Evolutionary conservation across 2,797 vertebrate species (phyloP).

Genomic region (Poecilia picta): DNA sequence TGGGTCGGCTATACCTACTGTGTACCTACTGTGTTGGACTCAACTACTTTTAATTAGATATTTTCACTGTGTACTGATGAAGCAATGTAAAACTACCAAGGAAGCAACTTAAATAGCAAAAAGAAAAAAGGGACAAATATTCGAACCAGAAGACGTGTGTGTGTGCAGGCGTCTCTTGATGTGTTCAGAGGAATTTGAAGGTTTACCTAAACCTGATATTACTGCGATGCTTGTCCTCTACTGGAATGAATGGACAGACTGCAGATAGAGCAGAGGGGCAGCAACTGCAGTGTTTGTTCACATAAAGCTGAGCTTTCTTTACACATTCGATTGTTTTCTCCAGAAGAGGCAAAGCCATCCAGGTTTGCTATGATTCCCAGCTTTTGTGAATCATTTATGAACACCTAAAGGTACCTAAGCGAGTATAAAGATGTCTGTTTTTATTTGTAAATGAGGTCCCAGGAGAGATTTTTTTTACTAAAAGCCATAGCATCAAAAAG

Average conservation of each 20-base stretch:
- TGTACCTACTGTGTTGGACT: background rate
- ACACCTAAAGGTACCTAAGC: background rate
- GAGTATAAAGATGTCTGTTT: background rate
- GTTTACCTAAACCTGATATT: background rate
- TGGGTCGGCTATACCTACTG: background rate
- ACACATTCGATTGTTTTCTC: background rate
- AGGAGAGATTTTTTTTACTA: background rate
- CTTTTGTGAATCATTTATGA: background rate
- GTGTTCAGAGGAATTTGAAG: background rate
- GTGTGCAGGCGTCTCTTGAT: background rate
- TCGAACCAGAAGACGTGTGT: background rate
- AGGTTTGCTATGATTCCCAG: background rate
- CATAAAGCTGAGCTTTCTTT: background rate
- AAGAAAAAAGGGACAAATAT: background rate
- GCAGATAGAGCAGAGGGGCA: background rate
- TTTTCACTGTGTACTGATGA: background rate
- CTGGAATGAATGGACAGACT: background rate
- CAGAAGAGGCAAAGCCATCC: background rate
- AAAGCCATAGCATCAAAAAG: conserved; percentile 3
- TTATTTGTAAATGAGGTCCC: background rate
- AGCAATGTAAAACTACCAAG: background rate
- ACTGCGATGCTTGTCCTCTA: background rate
- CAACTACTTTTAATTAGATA: background rate
- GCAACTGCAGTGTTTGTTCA: background rate
- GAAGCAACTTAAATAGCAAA: background rate